Conservation (phyloP, 2,888 invertebrate genomes). For the Amiota mariae region DNA sequence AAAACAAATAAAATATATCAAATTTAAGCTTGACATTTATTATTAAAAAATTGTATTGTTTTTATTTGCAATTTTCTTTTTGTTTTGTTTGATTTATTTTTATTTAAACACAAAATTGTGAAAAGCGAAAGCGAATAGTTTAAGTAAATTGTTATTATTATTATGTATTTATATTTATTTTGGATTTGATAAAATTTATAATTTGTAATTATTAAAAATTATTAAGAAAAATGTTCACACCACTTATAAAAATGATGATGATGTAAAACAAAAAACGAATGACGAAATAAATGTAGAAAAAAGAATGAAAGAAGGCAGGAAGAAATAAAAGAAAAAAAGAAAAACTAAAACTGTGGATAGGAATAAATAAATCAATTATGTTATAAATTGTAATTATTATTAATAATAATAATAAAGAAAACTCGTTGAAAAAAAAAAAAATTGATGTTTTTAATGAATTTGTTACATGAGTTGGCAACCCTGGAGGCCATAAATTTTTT, state of each 20-base stretch:
- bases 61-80: slow-evolving; percentile 1
- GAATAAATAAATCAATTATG: slow-evolving; percentile 28
- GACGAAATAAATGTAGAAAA: neutral
- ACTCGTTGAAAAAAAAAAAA: slow-evolving; percentile 55
- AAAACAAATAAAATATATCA: neutral
- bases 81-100: neutral
- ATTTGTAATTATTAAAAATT: too few species aligned
- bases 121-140: too few species aligned
- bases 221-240: slow-evolving; percentile 1
- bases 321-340: slow-evolving; percentile 2
- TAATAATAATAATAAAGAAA: slow-evolving; percentile 61
- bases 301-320: neutral
- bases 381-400: slow-evolving; percentile 60
- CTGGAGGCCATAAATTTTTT: too few species aligned
- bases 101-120: neutral
- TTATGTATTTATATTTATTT: neutral
- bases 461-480: too few species aligned
- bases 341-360: slow-evolving; percentile 18
- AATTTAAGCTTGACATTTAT: slow-evolving; percentile 1
- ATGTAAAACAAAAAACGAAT: neutral
- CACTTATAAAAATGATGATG: neutral
- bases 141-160: neutral
- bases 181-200: too few species aligned
- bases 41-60: neutral
- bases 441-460: too few species aligned